Base-by-base conservation (phyloP, 2,888 invertebrate species). In the Hermaeophaga mercurialis region DNA sequence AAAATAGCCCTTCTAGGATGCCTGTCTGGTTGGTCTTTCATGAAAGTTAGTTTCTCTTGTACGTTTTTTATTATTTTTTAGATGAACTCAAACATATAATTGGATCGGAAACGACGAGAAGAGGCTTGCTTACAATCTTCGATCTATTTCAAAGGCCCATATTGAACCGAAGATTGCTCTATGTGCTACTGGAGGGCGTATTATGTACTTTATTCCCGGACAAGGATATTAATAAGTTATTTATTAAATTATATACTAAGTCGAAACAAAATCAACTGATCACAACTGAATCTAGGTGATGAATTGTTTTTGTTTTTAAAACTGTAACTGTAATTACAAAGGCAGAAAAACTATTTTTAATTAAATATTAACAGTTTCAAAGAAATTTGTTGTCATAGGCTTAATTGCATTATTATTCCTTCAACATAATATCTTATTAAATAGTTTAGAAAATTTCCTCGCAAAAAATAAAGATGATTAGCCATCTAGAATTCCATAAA, bases 41-140 rank as follows among this genome's bases (percentile, higher is more conserved):
- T 44, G n/a, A 28, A 24, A 28, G n/a, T 26, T 0, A 22, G 4
- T 22, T 22, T 5, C 4, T 5, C 22, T 22, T 22, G n/a, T 7
- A 28, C 28, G 2, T 28, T 28, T 4, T 28, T 28, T n/a, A 2
- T 28, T 7, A 3, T 18, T n/a, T 38, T 34, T 38, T 14, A 86
- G 95, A 96, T 78, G 95, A 96, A 75, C 79, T 96, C 57, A 87
- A 90, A 67, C 91, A 91, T 72, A 87, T 96, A 66, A 89, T 96
- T 54, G 96, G 96, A 1, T 89, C 89, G 36, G 94, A 94, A 72
- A 91, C 94, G 1, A 91, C 91, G 2, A 82, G 91, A 15, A 83
- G 89, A 65, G 95, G 95, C 3, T 80, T 94, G 9, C 79, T 91
- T 49, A 86, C 89, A 9, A 87, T 95, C 18, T 94, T 94, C 75